Conservation (phyloP, 2,113 vertebrate genomes). For the Sphaerodactylus townsendi region DNA sequence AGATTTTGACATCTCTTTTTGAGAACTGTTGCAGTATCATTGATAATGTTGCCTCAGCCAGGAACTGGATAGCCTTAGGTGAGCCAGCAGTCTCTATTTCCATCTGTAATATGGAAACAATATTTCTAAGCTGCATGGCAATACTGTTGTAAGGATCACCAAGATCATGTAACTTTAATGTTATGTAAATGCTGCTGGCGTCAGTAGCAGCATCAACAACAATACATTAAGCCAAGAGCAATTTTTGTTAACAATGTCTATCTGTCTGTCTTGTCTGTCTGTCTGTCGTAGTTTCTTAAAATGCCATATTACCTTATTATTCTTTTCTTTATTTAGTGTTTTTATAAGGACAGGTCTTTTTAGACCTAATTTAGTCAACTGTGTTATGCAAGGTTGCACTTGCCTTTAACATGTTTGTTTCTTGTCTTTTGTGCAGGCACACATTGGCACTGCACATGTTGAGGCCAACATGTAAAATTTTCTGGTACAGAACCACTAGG, state of each 20-base stretch:
- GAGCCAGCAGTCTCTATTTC: background rate
- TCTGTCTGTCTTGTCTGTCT: no score
- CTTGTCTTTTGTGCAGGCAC: no score
- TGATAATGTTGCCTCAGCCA: background rate
- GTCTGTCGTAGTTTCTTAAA: background rate
- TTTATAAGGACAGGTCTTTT: slow-evolving; percentile 4
- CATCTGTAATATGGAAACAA: background rate
- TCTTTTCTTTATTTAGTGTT: background rate
- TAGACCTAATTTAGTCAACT: background rate
- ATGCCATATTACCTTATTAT: background rate
- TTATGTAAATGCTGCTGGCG: no score
- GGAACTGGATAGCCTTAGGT: background rate
- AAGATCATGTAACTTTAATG: background rate
- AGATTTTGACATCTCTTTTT: background rate
- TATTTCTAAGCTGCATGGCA: background rate
- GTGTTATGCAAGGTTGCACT: background rate
- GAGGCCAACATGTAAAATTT: no score
- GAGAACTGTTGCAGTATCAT: background rate
- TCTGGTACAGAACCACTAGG: no score
- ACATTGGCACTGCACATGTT: no score
- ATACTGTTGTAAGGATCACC: background rate
- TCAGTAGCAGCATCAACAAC: no score
- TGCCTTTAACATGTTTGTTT: no score
- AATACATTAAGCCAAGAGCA: no score
- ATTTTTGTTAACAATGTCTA: no score